Conservation (phyloP, 2,113 vertebrate genomes). For the Centropus bengalensis region DNA sequence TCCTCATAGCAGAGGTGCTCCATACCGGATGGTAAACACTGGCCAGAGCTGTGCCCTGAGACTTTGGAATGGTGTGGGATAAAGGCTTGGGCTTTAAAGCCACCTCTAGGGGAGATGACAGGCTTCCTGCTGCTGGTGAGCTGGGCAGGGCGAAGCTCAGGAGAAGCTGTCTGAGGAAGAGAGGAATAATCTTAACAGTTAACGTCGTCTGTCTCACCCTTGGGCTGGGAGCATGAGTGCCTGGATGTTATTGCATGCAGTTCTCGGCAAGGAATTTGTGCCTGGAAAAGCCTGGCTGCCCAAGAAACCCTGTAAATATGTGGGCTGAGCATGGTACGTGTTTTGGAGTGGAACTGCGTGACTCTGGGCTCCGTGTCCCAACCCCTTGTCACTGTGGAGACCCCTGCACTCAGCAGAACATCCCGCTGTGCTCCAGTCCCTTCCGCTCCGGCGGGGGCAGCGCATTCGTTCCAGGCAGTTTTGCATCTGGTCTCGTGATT, state of each 20-base stretch:
- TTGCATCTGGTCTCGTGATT: conserved; percentile 68
- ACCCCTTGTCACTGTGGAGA: conserved; percentile 49
- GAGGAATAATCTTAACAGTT: neutral
- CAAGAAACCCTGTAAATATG: conserved; percentile 37
- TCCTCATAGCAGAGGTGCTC: no score
- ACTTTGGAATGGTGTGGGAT: neutral
- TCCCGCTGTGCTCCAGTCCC: conserved; percentile 37
- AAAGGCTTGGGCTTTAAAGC: neutral
- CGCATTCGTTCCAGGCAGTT: conserved; percentile 44
- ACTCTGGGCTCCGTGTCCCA: conserved; percentile 57
- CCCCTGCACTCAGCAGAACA: neutral
- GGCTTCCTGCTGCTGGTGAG: neutral
- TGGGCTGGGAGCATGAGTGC: neutral
- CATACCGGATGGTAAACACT: neutral
- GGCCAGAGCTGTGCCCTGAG: neutral
- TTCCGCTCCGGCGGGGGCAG: conserved; percentile 37
- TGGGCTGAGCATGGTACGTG: conserved; percentile 41
- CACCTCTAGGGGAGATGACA: rapidly evolving
- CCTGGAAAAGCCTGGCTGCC: conserved; percentile 59
- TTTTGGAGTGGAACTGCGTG: conserved; percentile 45
- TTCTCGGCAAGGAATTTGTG: conserved; percentile 36
- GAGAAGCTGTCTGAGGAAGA: neutral
- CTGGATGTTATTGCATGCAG: neutral
- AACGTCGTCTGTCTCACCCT: neutral
- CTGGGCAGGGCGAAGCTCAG: neutral